Evolutionary conservation across 2,113 vertebrate genomes (phyloP), one percentile per base, ranked within the genome.

Genomic region (Oryzias celebensis): DNA sequence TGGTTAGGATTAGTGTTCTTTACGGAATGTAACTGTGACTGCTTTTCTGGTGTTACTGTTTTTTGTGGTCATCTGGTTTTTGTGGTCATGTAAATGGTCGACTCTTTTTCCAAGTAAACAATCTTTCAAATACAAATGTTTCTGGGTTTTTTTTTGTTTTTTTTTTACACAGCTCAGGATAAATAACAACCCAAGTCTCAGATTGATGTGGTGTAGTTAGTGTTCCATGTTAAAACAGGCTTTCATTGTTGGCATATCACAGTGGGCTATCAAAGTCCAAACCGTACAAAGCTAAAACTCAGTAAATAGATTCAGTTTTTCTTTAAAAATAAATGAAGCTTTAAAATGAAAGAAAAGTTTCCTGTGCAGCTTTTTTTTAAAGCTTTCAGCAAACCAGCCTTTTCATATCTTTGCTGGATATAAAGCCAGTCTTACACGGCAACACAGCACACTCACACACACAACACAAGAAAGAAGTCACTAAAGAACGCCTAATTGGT

Each of bases 401-500:
- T 43, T 59, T 69, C 57, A 72, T 66, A 71, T 71, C 76, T 70
- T 56, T 17, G 44, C 52, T 73, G 44, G 54, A 81, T 63, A 63
- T 8, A 60, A 55, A 61, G 31, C 26, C 23, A n/a, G 17, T 13
- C 70, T 17, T 7, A 18, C 71, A 52, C 65, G 61, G 61, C 22
- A 22, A 14, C 4, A 5, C 53, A 47, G 51, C 17, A 18, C 1
- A 42, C 22, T 1, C 20, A 31, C 67, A 58, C 46, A 46, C 66
- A 75, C 0, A 17, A 50, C 36, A 49, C 46, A 43, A 67, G 65
- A 61, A 31, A 55, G 42, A 20, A 7, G 49, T 54, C 78, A 62
- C 71, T 58, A 68, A 77, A 75, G 63, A 52, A 75, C 14, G 50
- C 63, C 65, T 86, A 85, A 89, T 85, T 85, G 80, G 49, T 68